Percentiles rank a stretch among this genome's conserved stretches.
Evolutionary conservation across 2,797 vertebrate species (phyloP).

Genomic region (Morus bassanus): DNA sequence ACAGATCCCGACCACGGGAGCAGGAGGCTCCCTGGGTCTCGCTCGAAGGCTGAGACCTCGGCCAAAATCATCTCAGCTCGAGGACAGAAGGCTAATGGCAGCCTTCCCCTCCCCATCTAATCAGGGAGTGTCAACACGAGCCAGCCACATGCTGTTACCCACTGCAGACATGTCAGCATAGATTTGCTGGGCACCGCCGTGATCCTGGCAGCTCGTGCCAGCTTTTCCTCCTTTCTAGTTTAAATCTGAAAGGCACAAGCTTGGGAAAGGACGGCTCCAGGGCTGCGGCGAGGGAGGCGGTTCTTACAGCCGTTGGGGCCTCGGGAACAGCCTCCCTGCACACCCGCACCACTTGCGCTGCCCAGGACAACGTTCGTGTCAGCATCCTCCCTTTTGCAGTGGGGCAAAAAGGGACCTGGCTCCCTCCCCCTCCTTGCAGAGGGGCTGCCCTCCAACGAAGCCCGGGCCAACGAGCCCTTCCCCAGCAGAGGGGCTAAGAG

Average conservation of each 20-base stretch:
- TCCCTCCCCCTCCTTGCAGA: background rate
- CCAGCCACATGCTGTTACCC: conserved; percentile 43
- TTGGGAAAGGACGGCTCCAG: background rate
- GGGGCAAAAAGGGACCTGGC: accelerated
- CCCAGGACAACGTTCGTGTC: accelerated
- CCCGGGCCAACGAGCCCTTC: background rate
- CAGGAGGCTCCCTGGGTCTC: background rate
- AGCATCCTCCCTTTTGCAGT: background rate
- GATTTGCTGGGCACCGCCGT: conserved; percentile 18
- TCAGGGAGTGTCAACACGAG: background rate
- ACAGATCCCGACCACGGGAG: accelerated
- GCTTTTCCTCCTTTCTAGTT: background rate
- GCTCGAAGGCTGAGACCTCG: background rate
- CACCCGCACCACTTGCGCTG: accelerated
- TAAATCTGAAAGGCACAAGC: background rate
- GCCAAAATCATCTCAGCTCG: background rate
- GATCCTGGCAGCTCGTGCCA: conserved; percentile 19
- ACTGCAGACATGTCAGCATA: conserved; percentile 15
- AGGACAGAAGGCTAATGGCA: conserved; percentile 43
- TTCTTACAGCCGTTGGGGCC: accelerated
- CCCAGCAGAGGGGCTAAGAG: background rate
- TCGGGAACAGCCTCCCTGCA: accelerated
- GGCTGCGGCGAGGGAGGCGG: background rate
- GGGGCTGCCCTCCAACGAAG: background rate
- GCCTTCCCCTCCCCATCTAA: conserved; percentile 36